Conservation (phyloP, 2,888 invertebrate genomes). For the Halocaridina rubra region DNA sequence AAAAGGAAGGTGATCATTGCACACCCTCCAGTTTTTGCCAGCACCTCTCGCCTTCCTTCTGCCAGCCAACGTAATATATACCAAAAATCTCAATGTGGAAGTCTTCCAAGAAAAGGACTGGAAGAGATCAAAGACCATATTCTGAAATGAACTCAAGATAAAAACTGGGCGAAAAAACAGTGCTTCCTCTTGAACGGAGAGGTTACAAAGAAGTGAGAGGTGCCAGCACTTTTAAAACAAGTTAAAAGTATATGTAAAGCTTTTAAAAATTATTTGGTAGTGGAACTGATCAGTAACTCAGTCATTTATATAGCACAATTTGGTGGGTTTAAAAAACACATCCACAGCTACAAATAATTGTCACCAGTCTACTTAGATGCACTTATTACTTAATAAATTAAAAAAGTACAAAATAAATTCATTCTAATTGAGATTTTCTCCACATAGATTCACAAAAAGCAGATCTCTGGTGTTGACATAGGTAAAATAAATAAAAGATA, state of each 20-base stretch:
- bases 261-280: conserved; percentile 55
- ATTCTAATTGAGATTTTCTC: conserved; percentile 48
- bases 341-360: conserved; percentile 51
- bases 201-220: conserved; percentile 50
- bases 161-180: conserved; percentile 11
- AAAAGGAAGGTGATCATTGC: conserved; percentile 24
- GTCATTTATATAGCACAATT: conserved; percentile 57
- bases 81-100: too few relatives aligned
- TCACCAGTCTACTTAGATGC: conserved; percentile 58
- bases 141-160: conserved; percentile 11
- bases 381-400: conserved; percentile 61
- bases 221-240: conserved; percentile 46
- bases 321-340: conserved; percentile 53
- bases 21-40: conserved; percentile 35
- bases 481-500: conserved; percentile 58
- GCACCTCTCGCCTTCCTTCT: conserved; percentile 51
- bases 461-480: conserved; percentile 56
- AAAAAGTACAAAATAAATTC: conserved; percentile 62
- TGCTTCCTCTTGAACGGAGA: conserved; percentile 16
- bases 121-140: background rate
- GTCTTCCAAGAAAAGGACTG: too few relatives aligned
- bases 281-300: conserved; percentile 56
- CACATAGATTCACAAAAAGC: conserved; percentile 49
- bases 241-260: conserved; percentile 56
- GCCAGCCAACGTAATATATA: conserved; percentile 39